Base-by-base conservation (phyloP, 2,797 vertebrate species). In the Sebastes kiyomatsui region DNA sequence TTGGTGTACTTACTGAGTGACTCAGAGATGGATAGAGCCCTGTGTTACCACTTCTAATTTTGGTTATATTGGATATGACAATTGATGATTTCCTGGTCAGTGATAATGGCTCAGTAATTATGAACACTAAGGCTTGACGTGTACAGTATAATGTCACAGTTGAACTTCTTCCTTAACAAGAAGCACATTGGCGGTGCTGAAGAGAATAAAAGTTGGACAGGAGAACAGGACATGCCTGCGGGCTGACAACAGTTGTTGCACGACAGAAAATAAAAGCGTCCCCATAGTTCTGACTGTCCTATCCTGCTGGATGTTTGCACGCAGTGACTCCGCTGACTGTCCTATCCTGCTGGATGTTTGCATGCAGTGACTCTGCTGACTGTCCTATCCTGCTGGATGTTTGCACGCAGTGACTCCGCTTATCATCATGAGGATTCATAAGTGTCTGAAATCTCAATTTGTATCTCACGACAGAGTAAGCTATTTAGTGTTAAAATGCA, bases 221-320 rank as follows among this genome's bases (percentile, higher is more conserved):
- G 62, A 72, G 30, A 42, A 74, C 52, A 77, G 68, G 55, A 83
- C 52, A 32, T 83, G 86, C 73, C 72, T 75, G 56, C 33, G 67
- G 64, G 61, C 38, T 71, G 71, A 77, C 62, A 58, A 33, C 49
- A 38, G 33, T 20, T 22, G 67, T 77, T 72, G 67, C 54, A 66
- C 6, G 78, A 58, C 23, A 76, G 46, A 77, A 52, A 68, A 46
- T 22, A 46, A 58, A 30, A 42, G 27, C 0, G 4, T 82, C 54
- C 68, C 58, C 61, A 65, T 27, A 33, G 30, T 1, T 80, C 10
- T 38, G 32, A 32, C 68, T 65, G 49, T 68, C 18, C 81, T 32
- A 52, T 71, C 38, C 32, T 52, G 33, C 54, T 71, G 55, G 59
- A 33, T 14, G 25, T n/a, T 62, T 72, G 49, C 14, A 42, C 56